A percentile compares a stretch with the other conserved stretches of the same genome.
These are phyloP conservation scores for Synergus japonicus DNA, from an alignment of 2,888 invertebrate species.

Conservation along the genomic window DNA sequence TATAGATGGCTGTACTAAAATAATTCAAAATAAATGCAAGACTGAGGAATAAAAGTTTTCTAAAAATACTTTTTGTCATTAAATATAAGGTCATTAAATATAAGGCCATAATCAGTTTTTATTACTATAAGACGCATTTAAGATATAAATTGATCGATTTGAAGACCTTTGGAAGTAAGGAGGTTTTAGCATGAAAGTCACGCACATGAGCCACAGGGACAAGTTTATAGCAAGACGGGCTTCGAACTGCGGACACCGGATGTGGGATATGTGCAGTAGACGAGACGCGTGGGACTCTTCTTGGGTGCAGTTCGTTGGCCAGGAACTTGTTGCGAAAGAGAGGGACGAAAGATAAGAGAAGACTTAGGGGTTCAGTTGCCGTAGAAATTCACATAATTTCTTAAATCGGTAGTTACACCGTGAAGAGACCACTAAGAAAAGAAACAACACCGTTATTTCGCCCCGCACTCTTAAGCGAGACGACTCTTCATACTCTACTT, in stretches of 20 bases:
- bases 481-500: constrained; percentile 31
- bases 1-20: neutral
- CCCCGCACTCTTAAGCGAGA: constrained; percentile 8
- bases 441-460: constrained; percentile 50
- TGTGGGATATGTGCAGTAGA: constrained; percentile 67
- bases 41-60: no score
- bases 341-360: constrained; percentile 39
- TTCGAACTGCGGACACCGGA: constrained; percentile 64
- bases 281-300: constrained; percentile 69
- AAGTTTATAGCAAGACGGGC: constrained; percentile 57
- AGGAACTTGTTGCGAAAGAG: constrained; percentile 46
- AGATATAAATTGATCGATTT: constrained; percentile 23
- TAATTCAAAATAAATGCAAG: no score
- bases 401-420: constrained; percentile 56
- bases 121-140: no score
- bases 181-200: constrained; percentile 29
- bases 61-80: no score
- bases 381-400: constrained; percentile 55
- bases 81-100: no score
- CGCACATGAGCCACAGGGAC: constrained; percentile 50
- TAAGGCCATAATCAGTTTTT: no score
- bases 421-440: constrained; percentile 52
- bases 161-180: neutral
- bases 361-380: constrained; percentile 48
- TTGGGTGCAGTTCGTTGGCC: constrained; percentile 53